Percentiles rank a stretch among this genome's conserved stretches.
These are phyloP conservation scores for Artibeus jamaicensis DNA, from an alignment of 2,797 vertebrate species.

Conservation along the genomic window DNA sequence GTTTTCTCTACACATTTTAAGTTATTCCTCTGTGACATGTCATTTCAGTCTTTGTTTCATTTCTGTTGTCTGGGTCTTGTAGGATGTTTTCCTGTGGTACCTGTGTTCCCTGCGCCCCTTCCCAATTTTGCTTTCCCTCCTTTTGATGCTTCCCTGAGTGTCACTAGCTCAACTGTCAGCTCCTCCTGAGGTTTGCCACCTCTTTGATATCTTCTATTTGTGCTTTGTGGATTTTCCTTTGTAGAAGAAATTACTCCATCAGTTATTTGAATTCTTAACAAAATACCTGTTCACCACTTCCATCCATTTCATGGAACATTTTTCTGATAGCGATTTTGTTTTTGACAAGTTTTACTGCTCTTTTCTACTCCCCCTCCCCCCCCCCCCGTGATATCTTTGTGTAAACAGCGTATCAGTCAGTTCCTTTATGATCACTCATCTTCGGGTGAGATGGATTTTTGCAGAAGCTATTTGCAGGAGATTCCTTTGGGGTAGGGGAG, in stretches of 20 bases:
- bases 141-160: not conserved
- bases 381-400: not conserved
- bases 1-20: not conserved
- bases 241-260: not conserved
- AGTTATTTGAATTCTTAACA: not conserved
- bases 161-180: not conserved
- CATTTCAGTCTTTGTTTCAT: not conserved
- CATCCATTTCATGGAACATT: not conserved
- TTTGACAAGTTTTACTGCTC: not conserved
- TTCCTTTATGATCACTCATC: not conserved
- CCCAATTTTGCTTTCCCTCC: not conserved
- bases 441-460: not conserved
- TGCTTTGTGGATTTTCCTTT: not conserved
- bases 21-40: not conserved
- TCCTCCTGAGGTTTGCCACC: not conserved
- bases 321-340: not conserved
- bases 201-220: not conserved
- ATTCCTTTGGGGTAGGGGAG: not conserved
- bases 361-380: not conserved
- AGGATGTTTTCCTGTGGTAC: not conserved
- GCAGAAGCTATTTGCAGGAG: not conserved
- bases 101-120: not conserved
- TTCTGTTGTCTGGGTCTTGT: not conserved
- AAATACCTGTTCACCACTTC: not conserved
- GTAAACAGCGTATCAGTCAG: not conserved